Conservation (phyloP, 1,140 invertebrate genomes). For the Parasteatoda tepidariorum region DNA sequence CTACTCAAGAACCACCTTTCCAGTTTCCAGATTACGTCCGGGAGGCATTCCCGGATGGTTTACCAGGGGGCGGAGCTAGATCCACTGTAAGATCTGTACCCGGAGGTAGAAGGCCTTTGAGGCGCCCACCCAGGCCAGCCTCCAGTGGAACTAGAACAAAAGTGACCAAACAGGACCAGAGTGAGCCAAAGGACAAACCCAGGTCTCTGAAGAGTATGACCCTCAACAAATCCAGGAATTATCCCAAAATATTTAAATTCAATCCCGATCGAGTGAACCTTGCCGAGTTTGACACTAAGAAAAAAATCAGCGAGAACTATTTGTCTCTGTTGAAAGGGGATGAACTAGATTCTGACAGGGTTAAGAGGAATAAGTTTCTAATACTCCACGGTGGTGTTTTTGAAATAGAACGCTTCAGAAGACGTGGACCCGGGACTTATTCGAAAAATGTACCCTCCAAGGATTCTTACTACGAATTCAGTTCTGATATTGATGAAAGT, state of each 20-base stretch:
- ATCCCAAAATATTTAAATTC: constrained; percentile 62
- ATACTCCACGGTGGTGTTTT: constrained; percentile 63
- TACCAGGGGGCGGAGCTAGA: background rate
- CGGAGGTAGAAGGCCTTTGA: background rate
- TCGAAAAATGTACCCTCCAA: too few relatives aligned
- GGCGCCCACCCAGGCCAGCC: constrained; percentile 39
- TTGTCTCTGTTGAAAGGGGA: constrained; percentile 72
- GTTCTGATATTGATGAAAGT: too few relatives aligned
- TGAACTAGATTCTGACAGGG: constrained; percentile 57
- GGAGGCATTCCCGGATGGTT: constrained; percentile 25
- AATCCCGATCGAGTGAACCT: constrained; percentile 61
- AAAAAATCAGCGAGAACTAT: constrained; percentile 58
- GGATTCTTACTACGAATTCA: too few relatives aligned
- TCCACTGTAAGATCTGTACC: background rate
- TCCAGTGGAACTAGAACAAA: constrained; percentile 40
- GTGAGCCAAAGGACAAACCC: constrained; percentile 19
- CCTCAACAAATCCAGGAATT: constrained; percentile 32
- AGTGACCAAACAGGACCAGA: constrained; percentile 36
- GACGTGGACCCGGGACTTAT: too few relatives aligned
- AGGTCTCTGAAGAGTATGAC: constrained; percentile 7
- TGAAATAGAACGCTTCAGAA: constrained; percentile 32
- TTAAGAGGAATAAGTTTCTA: constrained; percentile 60
- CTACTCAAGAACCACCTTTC: constrained; percentile 35
- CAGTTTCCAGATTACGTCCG: constrained; percentile 40
- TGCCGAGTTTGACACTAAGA: constrained; percentile 61